Evolutionary conservation across 2,888 invertebrate species (phyloP).

Genomic region (Dasypogon diadema): DNA sequence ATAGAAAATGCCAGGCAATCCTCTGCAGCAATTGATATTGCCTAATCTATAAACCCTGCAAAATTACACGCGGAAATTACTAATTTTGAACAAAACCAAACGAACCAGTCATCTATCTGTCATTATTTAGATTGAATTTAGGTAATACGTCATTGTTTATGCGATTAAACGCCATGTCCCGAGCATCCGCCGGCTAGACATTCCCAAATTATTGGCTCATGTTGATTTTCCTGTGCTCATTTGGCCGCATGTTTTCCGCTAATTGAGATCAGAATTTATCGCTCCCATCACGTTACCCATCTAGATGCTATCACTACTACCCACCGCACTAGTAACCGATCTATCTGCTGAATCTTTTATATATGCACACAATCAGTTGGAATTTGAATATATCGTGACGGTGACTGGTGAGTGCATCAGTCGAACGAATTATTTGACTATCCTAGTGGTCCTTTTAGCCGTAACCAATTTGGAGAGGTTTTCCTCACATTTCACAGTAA

Average conservation of each 20-base stretch:
- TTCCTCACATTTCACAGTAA: conserved; percentile 35
- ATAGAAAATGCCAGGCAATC: background rate
- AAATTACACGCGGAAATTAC: conserved; percentile 35
- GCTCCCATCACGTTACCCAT: conserved; percentile 37
- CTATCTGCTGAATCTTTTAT: background rate
- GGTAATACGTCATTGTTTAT: conserved; percentile 29
- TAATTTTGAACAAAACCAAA: conserved; percentile 36
- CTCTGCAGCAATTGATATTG: conserved; percentile 5
- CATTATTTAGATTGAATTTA: conserved; percentile 30
- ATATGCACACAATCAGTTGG: background rate
- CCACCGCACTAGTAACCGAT: conserved; percentile 15
- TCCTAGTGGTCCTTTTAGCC: conserved; percentile 2
- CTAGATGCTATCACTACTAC: conserved; percentile 20
- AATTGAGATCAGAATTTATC: conserved; percentile 50
- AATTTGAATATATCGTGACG: background rate
- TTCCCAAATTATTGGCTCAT: conserved; percentile 11
- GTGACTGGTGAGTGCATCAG: conserved; percentile 9
- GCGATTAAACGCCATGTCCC: background rate
- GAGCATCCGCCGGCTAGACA: background rate
- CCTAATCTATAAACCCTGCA: background rate
- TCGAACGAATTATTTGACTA: background rate
- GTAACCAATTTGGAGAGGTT: background rate
- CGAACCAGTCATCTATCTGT: conserved; percentile 22
- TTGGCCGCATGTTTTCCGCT: conserved; percentile 49
- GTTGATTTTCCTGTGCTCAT: conserved; percentile 41